Conservation (phyloP, 2,888 invertebrate genomes). For the Cephus nigrinus region DNA sequence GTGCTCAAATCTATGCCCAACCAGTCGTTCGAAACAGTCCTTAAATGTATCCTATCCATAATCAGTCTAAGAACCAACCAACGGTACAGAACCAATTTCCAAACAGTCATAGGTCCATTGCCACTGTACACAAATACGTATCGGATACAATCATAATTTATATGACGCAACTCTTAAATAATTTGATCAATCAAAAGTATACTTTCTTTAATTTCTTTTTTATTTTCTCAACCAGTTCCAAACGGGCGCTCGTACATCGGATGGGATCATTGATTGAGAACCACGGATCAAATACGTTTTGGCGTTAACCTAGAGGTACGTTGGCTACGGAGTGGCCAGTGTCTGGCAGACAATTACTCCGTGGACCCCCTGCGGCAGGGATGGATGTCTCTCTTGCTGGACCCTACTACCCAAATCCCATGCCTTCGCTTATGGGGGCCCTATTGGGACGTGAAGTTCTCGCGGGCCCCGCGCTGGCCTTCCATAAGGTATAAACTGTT, state of each 20-base stretch:
- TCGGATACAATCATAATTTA: too few species aligned
- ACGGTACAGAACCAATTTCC: too few species aligned
- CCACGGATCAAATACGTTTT: conserved; percentile 40
- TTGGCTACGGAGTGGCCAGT: conserved; percentile 50
- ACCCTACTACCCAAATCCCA: conserved; percentile 42
- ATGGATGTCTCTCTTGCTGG: conserved; percentile 62
- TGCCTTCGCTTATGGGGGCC: conserved; percentile 24
- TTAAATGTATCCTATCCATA: too few species aligned
- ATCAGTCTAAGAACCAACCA: too few species aligned
- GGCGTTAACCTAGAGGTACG: conserved; percentile 24
- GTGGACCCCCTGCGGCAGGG: conserved; percentile 62
- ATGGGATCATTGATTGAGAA: conserved; percentile 39
- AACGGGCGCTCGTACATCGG: too few species aligned
- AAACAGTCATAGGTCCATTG: too few species aligned
- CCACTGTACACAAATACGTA: too few species aligned
- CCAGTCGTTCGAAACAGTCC: too few species aligned
- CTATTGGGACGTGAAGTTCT: conserved; percentile 6
- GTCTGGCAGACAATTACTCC: conserved; percentile 63
- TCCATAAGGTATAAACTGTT: conserved; percentile 53
- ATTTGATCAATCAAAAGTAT: too few species aligned
- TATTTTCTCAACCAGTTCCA: too few species aligned
- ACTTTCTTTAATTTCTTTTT: too few species aligned
- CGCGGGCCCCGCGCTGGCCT: conserved; percentile 12
- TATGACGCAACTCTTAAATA: too few species aligned
- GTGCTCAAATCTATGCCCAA: conserved; percentile 28